Evolutionary conservation across 2,888 invertebrate genomes (phyloP).

Genomic region (Ferdinandea cuprea): DNA sequence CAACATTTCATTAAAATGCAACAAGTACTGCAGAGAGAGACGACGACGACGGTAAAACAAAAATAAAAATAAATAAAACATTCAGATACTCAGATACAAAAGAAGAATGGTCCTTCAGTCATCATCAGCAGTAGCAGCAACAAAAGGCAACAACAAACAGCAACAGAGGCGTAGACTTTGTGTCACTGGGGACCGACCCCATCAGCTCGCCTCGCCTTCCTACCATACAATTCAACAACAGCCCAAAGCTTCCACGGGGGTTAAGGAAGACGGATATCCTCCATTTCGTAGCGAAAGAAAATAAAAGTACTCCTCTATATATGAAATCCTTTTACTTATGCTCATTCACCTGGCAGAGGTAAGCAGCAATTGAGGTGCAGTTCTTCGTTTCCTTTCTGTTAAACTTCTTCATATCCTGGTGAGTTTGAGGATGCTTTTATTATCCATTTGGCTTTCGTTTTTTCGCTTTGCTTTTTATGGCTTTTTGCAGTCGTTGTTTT

Average conservation of each 20-base stretch:
- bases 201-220: no score
- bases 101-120: slow-evolving; percentile 37
- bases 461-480: slow-evolving; percentile 42
- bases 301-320: neutral
- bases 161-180: slow-evolving; percentile 18
- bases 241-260: slow-evolving; percentile 30
- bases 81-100: slow-evolving; percentile 38
- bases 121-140: slow-evolving; percentile 21
- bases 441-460: slow-evolving; percentile 27
- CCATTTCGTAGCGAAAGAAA: slow-evolving; percentile 15
- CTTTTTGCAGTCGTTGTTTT: neutral
- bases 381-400: slow-evolving; percentile 8
- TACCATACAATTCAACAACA: slow-evolving; percentile 35
- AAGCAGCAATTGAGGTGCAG: slow-evolving; percentile 14
- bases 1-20: slow-evolving; percentile 70
- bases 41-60: slow-evolving; percentile 24
- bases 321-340: slow-evolving; percentile 54
- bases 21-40: slow-evolving; percentile 65
- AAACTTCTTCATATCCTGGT: slow-evolving; percentile 23
- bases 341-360: slow-evolving; percentile 41
- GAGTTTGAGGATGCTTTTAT: slow-evolving; percentile 21
- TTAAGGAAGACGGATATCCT: slow-evolving; percentile 44
- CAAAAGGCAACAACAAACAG: no score
- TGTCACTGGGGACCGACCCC: slow-evolving; percentile 18
- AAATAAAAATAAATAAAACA: slow-evolving; percentile 61